Percentiles rank a stretch among this genome's conserved stretches.
Evolutionary conservation across 2,113 vertebrate species (phyloP).

Genomic region (Menidia beryllina): DNA sequence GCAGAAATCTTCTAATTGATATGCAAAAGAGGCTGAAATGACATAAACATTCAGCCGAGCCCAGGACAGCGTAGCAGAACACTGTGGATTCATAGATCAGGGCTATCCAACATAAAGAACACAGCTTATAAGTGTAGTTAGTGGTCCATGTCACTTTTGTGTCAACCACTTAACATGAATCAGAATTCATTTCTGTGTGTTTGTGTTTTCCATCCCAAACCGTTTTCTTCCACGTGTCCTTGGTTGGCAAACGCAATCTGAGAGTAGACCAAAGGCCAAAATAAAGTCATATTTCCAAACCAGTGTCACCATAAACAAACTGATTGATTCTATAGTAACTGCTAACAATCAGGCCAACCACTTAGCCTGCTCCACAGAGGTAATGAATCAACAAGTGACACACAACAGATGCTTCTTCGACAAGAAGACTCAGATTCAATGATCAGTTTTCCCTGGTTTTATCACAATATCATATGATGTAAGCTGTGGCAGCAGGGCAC

Average conservation of each 20-base stretch:
- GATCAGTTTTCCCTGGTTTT: too few species aligned
- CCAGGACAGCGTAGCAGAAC: not conserved
- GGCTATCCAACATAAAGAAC: not conserved
- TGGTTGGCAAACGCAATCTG: not conserved
- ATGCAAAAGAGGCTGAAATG: constrained; percentile 2
- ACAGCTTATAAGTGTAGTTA: not conserved
- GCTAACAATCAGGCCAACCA: too few species aligned
- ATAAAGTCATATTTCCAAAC: too few species aligned
- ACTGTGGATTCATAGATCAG: not conserved
- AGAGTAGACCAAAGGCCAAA: not conserved
- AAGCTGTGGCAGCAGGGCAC: too few species aligned
- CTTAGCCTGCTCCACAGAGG: too few species aligned
- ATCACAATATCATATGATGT: too few species aligned
- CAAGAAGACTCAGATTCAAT: too few species aligned
- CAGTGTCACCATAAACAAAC: too few species aligned
- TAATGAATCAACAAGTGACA: too few species aligned
- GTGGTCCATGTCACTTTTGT: not conserved
- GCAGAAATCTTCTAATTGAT: not conserved
- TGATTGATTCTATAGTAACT: too few species aligned
- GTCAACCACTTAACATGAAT: not conserved
- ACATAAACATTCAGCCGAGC: not conserved
- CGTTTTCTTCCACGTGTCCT: not conserved
- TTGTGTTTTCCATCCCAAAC: not conserved
- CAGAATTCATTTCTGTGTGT: not conserved
- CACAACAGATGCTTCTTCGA: too few species aligned